Base-by-base conservation (phyloP, 1,140 invertebrate genomes). In the Cheumatopsyche charites region DNA sequence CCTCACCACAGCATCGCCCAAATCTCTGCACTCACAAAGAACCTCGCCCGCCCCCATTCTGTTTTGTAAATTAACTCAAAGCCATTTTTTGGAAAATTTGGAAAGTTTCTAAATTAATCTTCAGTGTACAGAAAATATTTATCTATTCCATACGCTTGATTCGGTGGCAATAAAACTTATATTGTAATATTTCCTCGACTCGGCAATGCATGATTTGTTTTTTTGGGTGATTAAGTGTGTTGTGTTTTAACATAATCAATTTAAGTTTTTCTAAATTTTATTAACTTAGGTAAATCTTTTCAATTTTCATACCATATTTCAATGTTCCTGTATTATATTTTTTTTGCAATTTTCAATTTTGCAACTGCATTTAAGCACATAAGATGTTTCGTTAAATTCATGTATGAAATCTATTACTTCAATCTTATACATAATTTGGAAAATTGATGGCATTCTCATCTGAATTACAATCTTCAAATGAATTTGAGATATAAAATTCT, bases 221-320 rank as follows among this genome's bases (percentile, higher is more conserved):
- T 66, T 67, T 67, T 67, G 42, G 65, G 65, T 67, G 65, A 67
- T n/a, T n/a, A 21, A 67, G 65, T 67, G 42, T 67, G 23, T 69
- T 69, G 49, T 47, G 42, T 69, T 43, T 58, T 69, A 69, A 58
- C 49, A 47, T 42, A 42, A n/a, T n/a, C 29, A 17, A 43, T n/a
- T n/a, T n/a, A 65, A 15, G 3, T 62, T 62, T 62, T 13, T 25
- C n/a, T 17, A 4, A 21, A 62, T 5, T 29, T 62, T 29, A 15
- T 23, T 15, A 62, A 23, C 21, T 19, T 3, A 49, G 13, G 4
- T 21, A 5, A 13, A n/a, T 49, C 47, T 15, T 49, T 21, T n/a
- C n/a, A n/a, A n/a, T n/a, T n/a, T n/a, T n/a, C n/a, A n/a, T n/a
- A n/a, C n/a, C n/a, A n/a, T n/a, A n/a, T n/a, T n/a, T n/a, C n/a